Conservation (phyloP, 2,113 vertebrate species). For the Chascanopsetta lugubris region DNA sequence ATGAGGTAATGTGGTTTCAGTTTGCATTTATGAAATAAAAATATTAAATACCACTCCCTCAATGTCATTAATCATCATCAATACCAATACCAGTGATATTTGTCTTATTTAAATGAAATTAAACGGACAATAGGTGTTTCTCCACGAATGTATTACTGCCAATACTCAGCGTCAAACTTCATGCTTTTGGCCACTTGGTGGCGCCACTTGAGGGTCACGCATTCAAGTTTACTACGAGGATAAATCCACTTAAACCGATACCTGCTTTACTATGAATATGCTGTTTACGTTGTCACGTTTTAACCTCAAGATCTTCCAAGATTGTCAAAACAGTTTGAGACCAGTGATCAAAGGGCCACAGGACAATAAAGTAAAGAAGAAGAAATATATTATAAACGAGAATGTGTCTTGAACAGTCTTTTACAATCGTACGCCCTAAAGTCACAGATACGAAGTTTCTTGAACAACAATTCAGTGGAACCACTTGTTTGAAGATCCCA, state of each 20-base stretch:
- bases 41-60: too few species aligned
- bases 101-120: too few species aligned
- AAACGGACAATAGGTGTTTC: too few species aligned
- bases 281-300: constrained; percentile 18
- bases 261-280: neutral
- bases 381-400: too few species aligned
- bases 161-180: constrained; percentile 1
- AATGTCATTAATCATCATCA: too few species aligned
- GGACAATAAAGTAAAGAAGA: neutral
- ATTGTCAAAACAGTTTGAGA: neutral
- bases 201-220: constrained; percentile 6
- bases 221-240: constrained; percentile 43
- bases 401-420: neutral
- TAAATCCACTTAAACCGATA: constrained; percentile 61
- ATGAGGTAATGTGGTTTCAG: too few species aligned
- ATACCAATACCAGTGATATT: neutral
- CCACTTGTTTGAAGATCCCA: neutral
- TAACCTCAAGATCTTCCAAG: constrained; percentile 7
- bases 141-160: too few species aligned
- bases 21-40: too few species aligned
- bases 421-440: neutral
- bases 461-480: too few species aligned
- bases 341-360: too few species aligned
- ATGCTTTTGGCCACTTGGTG: constrained; percentile 36
- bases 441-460: too few species aligned